Base-by-base conservation (phyloP, 1,140 invertebrate species). In the Brachystomella parvula region DNA sequence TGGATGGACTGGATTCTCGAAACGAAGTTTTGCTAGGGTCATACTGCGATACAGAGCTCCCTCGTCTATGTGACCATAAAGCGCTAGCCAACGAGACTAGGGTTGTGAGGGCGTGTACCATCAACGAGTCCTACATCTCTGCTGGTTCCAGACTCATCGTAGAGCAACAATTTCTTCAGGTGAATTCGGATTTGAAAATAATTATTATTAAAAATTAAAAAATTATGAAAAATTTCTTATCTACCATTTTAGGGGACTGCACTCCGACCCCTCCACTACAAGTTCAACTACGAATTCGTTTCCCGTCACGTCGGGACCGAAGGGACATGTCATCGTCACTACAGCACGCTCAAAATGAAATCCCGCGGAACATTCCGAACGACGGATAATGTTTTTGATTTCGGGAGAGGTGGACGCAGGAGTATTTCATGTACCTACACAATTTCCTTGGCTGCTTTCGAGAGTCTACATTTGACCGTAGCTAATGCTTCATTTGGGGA, bases 101-200 rank as follows among this genome's bases (percentile, higher is more conserved):
- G 49, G 77, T 82, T 0, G 88, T 89, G 0, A 81, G 90, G 17
- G 89, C 89, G 0, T 92, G 90, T 72, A 82, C 84, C 19, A 76
- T 81, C 0, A 82, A 87, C 3, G 89, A 92, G 76, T 90, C 88
- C 68, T 91, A 92, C 75, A 81, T 92, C 15, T 89, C 89, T 0
- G 80, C 81, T 0, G 83, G 84, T 1, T 77, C 81, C 1, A 81
- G 80, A 65, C 76, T 87, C 57, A 81, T 80, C 57, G 73, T 74
- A 35, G 73, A 74, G 60, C 73, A 77, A 2, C 65, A 74, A 2
- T 71, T 83, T 64, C 75, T 83, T 35, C 69, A 73, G 67, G 71
- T 73, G 57, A 19, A 26, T 39, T 39, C 19, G 26, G 26, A 59
- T 59, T 28, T 28, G 57, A 30, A 32, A 29, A 31, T 28, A 3